Evolutionary conservation across 2,888 invertebrate genomes (phyloP), one percentile per base, ranked within the genome.

Genomic region (Caenorhabditis japonica): DNA sequence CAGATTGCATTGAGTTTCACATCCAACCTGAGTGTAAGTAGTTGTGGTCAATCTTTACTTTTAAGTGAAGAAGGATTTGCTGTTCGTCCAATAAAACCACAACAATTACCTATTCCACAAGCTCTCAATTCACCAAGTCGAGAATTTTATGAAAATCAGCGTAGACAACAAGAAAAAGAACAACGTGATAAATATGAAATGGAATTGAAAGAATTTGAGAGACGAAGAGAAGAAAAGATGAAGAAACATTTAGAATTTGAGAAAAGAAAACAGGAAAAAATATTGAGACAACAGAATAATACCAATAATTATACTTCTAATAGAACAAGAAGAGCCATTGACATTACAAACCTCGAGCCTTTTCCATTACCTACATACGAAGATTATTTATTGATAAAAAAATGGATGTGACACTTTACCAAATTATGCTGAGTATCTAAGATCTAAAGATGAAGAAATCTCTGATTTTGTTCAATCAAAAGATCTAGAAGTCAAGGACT

Each of bases 1-100:
- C 77, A 77, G 41, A 77, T 77, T 44, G 77, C 77, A 36, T 44
- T 77, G 25, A 74, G 55, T 52, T 74, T 77, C 25, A 41, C 8
- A 46, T 10, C 12, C 19, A 72, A 66, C 25, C 53, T 38, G 49
- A 72, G 21, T 12, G 41, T 72, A 27, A 66, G 17, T 3, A 59
- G 62, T 59, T 75, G 75, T 47, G 47, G 49, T 15, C 3, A 8
- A 17, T 27, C 41, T 38, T 36, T 74, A 4, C n/a, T 61, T n/a
- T 12, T 75, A 0, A 71, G 66, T 56, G 64, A 71, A 1, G 75
- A 72, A 66, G 71, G 75, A 1, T 75, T 70, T 44, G 75, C 75
- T 33, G 69, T 75, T 15, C 56, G 36, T 30, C 13, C 15, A 55
- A 44, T 71, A n/a, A n/a, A n/a, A n/a, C n/a, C n/a, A n/a, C n/a